Evolutionary conservation across 2,797 vertebrate genomes (phyloP).

Genomic region (Coregonus suidteri): DNA sequence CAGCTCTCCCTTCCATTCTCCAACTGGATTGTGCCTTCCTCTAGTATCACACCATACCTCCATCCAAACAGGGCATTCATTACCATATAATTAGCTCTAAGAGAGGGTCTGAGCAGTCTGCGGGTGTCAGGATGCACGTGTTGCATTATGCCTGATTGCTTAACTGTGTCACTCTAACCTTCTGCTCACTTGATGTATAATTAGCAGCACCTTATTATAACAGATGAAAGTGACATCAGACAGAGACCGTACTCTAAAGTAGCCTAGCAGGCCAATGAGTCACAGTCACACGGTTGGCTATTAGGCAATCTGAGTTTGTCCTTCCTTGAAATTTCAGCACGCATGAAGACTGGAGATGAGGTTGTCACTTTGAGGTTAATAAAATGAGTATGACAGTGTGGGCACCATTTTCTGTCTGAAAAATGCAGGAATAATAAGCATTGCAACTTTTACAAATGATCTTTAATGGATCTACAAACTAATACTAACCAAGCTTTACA

Average conservation of each 20-base stretch:
- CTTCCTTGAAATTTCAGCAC: neutral
- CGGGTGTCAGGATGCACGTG: slow-evolving; percentile 25
- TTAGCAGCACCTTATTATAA: slow-evolving; percentile 43
- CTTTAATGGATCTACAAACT: too few species aligned
- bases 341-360: neutral
- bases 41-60: slow-evolving; percentile 16
- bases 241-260: slow-evolving; percentile 9
- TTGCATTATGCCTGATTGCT: slow-evolving; percentile 47
- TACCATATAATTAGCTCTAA: slow-evolving; percentile 43
- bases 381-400: neutral
- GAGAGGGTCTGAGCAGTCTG: slow-evolving; percentile 29
- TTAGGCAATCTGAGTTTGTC: neutral
- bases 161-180: slow-evolving; percentile 30
- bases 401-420: too few species aligned
- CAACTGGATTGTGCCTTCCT: neutral
- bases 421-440: too few species aligned
- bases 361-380: neutral
- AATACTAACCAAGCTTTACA: too few species aligned
- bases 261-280: neutral
- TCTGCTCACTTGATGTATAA: slow-evolving; percentile 38
- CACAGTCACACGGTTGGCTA: neutral
- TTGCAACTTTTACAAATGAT: too few species aligned
- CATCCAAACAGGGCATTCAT: slow-evolving; percentile 28
- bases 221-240: slow-evolving; percentile 19
- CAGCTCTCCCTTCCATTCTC: neutral